phyloP scores from a whole-genome alignment of 2,797 vertebrate species.

The Meriones psammophilus region DNA sequence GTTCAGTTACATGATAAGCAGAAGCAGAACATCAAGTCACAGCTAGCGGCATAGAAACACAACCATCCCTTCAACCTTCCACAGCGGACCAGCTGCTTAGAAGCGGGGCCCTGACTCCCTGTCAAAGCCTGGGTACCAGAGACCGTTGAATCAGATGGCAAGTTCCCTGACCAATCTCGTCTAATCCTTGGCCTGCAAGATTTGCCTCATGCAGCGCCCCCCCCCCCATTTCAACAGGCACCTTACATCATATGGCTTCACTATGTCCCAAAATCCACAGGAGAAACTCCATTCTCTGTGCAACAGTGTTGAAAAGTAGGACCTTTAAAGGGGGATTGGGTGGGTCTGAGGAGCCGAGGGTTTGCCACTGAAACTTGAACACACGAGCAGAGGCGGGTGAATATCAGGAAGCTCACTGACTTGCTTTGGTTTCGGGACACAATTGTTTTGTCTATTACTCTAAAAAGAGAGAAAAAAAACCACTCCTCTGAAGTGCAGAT shows the following conservation, averaged over 20 bases:
- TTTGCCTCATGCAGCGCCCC: not conserved
- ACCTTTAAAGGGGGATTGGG: not conserved
- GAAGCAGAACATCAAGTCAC: not conserved
- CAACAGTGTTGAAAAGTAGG: not conserved
- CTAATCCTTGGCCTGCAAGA: not conserved
- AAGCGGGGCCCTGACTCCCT: not conserved
- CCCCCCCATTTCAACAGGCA: not conserved
- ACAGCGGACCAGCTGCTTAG: not conserved
- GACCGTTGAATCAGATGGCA: not conserved
- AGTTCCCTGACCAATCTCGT: not conserved
- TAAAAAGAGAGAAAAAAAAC: not conserved
- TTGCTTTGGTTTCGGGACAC: not conserved
- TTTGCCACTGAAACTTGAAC: not conserved
- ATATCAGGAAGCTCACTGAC: not conserved
- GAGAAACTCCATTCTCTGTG: not conserved
- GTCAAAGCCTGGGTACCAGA: not conserved
- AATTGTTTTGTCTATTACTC: constrained; percentile 39
- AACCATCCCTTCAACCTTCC: not conserved
- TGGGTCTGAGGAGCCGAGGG: not conserved
- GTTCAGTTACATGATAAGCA: not conserved
- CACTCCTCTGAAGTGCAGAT: not conserved
- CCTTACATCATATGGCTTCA: not conserved
- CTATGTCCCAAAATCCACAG: not conserved
- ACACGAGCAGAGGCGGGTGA: not conserved
- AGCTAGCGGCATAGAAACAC: not conserved